Conservation (phyloP, 1,140 invertebrate species). For the Caerostris extrusa region DNA sequence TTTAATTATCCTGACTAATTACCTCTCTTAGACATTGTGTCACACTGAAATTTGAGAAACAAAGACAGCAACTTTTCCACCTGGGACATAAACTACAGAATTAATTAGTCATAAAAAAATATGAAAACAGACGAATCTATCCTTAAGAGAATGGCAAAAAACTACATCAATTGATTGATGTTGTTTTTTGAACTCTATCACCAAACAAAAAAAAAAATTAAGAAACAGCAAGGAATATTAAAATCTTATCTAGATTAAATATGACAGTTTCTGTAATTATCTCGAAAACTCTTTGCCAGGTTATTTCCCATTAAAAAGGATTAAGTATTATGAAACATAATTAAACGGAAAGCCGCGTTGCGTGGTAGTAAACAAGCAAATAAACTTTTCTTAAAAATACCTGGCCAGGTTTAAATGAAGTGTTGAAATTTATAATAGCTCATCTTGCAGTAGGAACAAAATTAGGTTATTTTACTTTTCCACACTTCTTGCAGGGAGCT, state of each 20-base stretch:
- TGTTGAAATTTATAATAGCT: conserved; percentile 21
- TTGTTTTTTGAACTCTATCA: background rate
- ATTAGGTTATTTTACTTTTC: background rate
- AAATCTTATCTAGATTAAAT: background rate
- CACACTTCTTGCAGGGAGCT: background rate
- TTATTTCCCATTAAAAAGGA: background rate
- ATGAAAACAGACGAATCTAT: background rate
- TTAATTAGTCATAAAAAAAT: background rate
- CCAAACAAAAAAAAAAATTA: background rate
- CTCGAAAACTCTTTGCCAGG: background rate
- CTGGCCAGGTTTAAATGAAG: background rate
- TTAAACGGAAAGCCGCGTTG: background rate
- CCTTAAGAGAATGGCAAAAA: background rate
- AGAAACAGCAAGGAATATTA: background rate
- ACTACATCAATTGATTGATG: background rate
- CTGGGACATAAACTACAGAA: background rate
- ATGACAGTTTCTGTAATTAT: background rate
- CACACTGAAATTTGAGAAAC: background rate
- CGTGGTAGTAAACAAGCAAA: background rate
- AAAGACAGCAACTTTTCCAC: background rate
- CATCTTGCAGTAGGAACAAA: no score
- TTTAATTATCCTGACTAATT: conserved; percentile 51
- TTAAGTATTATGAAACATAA: background rate
- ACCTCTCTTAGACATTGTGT: background rate
- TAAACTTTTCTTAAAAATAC: background rate